Evolutionary conservation across 2,797 vertebrate genomes (phyloP), one percentile per base, ranked within the genome.

Genomic region (Loriculus beryllinus): DNA sequence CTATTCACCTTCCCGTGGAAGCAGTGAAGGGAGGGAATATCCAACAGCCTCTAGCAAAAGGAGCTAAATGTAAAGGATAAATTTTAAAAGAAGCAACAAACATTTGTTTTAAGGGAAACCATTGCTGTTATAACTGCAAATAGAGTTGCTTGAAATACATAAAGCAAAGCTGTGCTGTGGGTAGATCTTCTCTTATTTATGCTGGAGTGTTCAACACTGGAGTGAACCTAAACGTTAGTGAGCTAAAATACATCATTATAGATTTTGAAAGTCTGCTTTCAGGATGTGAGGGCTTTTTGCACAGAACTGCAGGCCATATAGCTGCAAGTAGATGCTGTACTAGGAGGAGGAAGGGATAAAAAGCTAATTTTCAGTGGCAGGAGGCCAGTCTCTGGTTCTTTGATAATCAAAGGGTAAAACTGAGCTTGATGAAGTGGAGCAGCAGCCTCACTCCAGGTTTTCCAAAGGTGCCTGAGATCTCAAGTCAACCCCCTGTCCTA

Each of bases 1-100:
- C 84, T 77, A 28, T 80, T 93, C 81, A 48, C 64, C 92, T 96
- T 95, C 76, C 47, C 1, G 0, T 54, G 82, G 45, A 94, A 82
- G 60, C 3, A 2, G 39, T 16, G 33, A 86, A 56, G 43, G 22
- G 57, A 78, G 86, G 63, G 23, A 91, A 43, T 80, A 72, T 28
- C 12, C 20, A 37, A 7, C 10, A 68, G 10, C 19, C 76, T 90
- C 78, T 57, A 83, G 42, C 51, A 67, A 81, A 51, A 71, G 16
- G 45, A 88, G 21, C 6, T n/a, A 54, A 52, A 45, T 28, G 15
- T 74, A 93, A 90, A 63, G 23, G 62, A 81, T 9, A 31, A 10
- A 40, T 56, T 63, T 67, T 40, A 37, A 52, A 83, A 88, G 48
- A 40, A 52, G 26, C 20, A 31, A 2, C 18, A 47, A 28, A 31